Conservation (phyloP, 2,113 vertebrate species). For the Pristiophorus japonicus region DNA sequence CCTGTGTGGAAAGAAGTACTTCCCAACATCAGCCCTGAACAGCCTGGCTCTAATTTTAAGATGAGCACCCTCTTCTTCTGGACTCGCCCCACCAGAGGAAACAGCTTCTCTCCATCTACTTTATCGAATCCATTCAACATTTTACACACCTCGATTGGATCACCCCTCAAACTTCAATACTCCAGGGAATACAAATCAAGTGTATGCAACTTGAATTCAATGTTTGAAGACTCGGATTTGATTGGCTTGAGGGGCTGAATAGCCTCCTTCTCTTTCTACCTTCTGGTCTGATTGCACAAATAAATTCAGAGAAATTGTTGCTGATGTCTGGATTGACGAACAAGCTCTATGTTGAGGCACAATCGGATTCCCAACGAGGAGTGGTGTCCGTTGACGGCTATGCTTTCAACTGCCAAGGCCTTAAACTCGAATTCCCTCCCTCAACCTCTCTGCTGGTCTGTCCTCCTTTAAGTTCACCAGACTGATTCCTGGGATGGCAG, state of each 20-base stretch:
- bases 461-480: no score
- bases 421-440: no score
- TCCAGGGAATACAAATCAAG: not conserved
- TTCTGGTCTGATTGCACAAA: not conserved
- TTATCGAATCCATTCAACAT: not conserved
- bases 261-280: not conserved
- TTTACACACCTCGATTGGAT: not conserved
- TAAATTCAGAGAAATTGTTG: not conserved
- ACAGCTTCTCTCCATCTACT: not conserved
- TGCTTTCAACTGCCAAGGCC: not conserved
- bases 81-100: not conserved
- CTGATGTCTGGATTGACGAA: not conserved
- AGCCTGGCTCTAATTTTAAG: not conserved
- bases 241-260: not conserved
- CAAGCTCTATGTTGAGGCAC: not conserved
- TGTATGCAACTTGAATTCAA: not conserved
- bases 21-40: no score
- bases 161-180: not conserved
- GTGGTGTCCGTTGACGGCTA: not conserved
- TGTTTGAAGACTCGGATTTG: not conserved
- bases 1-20: not conserved
- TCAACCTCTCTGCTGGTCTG: not conserved
- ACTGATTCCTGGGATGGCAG: no score
- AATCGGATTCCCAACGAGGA: not conserved
- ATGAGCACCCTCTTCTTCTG: not conserved